Conservation (phyloP, 2,113 vertebrate genomes). For the Oceanites oceanicus region DNA sequence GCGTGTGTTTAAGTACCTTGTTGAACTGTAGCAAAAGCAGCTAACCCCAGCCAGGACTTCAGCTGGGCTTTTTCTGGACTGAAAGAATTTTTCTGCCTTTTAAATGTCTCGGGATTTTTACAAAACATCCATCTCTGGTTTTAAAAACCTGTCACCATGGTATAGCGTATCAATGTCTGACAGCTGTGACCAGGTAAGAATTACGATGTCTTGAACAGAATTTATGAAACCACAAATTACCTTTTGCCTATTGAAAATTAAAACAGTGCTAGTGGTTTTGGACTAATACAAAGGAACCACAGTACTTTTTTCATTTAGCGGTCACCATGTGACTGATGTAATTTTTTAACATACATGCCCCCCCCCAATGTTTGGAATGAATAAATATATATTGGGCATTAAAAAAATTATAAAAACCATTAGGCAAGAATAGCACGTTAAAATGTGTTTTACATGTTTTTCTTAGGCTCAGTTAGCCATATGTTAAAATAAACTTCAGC, state of each 20-base stretch:
- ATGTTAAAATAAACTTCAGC: slow-evolving; percentile 75
- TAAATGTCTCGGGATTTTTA: background rate
- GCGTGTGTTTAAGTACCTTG: background rate
- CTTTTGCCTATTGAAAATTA: slow-evolving; percentile 60
- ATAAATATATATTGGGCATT: slow-evolving; percentile 58
- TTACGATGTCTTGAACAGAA: slow-evolving; percentile 14
- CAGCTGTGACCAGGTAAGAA: slow-evolving; percentile 58
- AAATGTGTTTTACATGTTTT: slow-evolving; percentile 68
- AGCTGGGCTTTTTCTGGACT: background rate
- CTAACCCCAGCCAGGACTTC: background rate
- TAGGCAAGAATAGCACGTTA: slow-evolving; percentile 55
- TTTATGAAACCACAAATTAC: slow-evolving; percentile 66
- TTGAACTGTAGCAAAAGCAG: background rate
- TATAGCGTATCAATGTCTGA: background rate
- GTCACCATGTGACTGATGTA: slow-evolving; percentile 33
- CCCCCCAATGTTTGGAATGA: slow-evolving; percentile 24
- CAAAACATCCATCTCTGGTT: background rate
- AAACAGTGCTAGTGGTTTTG: slow-evolving; percentile 5
- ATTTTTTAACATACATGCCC: background rate
- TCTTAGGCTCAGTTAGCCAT: slow-evolving; percentile 67
- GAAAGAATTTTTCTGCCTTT: background rate
- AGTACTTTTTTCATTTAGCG: slow-evolving; percentile 43
- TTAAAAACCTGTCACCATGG: background rate
- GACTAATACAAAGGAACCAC: slow-evolving; percentile 12
- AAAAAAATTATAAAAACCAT: slow-evolving; percentile 37